Evolutionary conservation across 2,113 vertebrate genomes (phyloP).

Genomic region (Motacilla alba): DNA sequence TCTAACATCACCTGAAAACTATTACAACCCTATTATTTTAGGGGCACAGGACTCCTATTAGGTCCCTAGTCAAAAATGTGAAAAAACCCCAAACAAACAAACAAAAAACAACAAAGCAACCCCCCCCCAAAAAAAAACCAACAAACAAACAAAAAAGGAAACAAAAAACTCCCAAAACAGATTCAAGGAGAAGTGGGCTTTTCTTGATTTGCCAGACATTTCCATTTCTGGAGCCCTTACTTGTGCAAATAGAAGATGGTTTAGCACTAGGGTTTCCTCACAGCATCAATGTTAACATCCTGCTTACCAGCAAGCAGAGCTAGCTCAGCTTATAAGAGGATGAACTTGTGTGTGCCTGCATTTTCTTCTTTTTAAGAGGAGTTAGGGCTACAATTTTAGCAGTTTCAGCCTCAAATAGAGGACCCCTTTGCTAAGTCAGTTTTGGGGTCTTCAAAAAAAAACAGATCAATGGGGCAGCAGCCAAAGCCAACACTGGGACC

Average conservation of each 20-base stretch:
- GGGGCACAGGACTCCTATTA: neutral
- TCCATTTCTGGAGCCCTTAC: neutral
- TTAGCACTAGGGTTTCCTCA: neutral
- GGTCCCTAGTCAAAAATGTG: neutral
- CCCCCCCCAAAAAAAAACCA: too few relatives aligned
- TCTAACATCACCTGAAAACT: neutral
- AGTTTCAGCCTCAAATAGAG: neutral
- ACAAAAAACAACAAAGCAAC: neutral
- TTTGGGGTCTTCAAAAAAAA: neutral
- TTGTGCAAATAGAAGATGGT: neutral
- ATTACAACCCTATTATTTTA: neutral
- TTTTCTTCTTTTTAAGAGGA: neutral
- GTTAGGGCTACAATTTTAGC: neutral
- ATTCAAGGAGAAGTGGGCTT: neutral
- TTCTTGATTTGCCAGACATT: neutral
- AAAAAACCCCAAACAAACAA: neutral
- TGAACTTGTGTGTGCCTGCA: neutral
- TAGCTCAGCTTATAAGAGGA: neutral
- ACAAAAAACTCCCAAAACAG: neutral
- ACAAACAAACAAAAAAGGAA: neutral
- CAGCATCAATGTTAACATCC: neutral
- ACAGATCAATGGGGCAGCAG: constrained; percentile 17
- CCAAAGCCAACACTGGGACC: constrained; percentile 41
- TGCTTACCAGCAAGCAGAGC: neutral
- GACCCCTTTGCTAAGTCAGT: neutral